phyloP scores from a whole-genome alignment of 2,797 vertebrate species.

The Antennarius maculatus region DNA sequence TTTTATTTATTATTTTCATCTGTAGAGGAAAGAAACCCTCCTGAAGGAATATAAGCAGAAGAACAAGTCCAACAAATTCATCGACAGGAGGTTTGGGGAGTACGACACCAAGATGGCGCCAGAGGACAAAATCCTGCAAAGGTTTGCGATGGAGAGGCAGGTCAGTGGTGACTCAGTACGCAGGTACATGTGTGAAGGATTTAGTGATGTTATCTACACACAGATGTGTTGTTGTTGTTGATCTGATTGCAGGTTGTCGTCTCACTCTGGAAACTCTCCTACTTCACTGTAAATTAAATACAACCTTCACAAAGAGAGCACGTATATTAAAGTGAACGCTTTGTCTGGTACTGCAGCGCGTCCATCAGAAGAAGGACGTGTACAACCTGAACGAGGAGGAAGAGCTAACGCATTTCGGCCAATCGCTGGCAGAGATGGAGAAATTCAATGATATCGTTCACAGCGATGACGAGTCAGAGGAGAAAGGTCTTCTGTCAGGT shows the following conservation, averaged over 20 bases:
- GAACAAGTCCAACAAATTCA: constrained; percentile 87
- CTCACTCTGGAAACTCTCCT: too few species aligned
- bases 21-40: constrained; percentile 91
- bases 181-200: too few species aligned
- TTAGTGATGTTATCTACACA: too few species aligned
- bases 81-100: constrained; percentile 92
- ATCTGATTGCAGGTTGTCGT: too few species aligned
- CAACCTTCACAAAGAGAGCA: too few species aligned
- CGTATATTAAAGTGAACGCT: neutral
- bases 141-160: constrained; percentile 95
- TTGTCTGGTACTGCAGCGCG: constrained; percentile 75
- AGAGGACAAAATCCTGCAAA: constrained; percentile 92
- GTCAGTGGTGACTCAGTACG: constrained; percentile 68
- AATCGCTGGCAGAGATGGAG: constrained; percentile 95
- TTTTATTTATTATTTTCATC: constrained; percentile 4
- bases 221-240: too few species aligned
- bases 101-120: constrained; percentile 87
- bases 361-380: constrained; percentile 87
- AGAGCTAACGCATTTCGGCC: constrained; percentile 95
- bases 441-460: constrained; percentile 87
- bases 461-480: constrained; percentile 92
- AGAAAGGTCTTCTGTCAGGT: constrained; percentile 91
- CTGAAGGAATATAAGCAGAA: constrained; percentile 92
- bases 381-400: constrained; percentile 97
- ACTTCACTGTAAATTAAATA: too few species aligned